Conservation (phyloP, 2,888 invertebrate species). For the Cataglyphis albicans region DNA sequence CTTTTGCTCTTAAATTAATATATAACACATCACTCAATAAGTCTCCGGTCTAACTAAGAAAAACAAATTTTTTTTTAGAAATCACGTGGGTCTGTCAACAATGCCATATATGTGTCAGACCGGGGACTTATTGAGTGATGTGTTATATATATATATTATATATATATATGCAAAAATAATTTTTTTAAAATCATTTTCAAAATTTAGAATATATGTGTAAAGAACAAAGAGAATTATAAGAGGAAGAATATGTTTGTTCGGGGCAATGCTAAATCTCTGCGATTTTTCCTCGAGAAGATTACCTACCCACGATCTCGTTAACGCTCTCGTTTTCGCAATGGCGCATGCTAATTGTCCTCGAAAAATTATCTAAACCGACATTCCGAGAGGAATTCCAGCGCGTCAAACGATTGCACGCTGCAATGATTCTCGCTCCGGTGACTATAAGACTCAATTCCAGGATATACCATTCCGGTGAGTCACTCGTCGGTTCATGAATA, state of each 20-base stretch:
- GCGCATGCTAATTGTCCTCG: background rate
- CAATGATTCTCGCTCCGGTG: slow-evolving; percentile 37
- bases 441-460: slow-evolving; percentile 56
- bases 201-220: too few relatives aligned
- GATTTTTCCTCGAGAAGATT: background rate
- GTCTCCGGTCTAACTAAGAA: too few relatives aligned
- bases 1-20: background rate
- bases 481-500: slow-evolving; percentile 64
- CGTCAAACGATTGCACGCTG: slow-evolving; percentile 8
- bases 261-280: background rate
- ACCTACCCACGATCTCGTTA: background rate
- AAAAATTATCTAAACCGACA: slow-evolving; percentile 41
- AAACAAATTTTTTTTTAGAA: too few relatives aligned
- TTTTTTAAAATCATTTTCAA: too few relatives aligned
- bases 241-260: background rate
- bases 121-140: too few relatives aligned
- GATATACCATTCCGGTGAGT: slow-evolving; percentile 69
- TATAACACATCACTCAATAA: background rate
- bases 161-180: too few relatives aligned
- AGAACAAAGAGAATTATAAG: background rate
- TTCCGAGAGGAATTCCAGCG: slow-evolving; percentile 15
- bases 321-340: background rate
- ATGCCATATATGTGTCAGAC: too few relatives aligned
- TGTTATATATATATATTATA: background rate
- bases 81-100: too few relatives aligned